Base-by-base conservation (phyloP, 2,113 vertebrate species). In the Daboia siamensis region DNA sequence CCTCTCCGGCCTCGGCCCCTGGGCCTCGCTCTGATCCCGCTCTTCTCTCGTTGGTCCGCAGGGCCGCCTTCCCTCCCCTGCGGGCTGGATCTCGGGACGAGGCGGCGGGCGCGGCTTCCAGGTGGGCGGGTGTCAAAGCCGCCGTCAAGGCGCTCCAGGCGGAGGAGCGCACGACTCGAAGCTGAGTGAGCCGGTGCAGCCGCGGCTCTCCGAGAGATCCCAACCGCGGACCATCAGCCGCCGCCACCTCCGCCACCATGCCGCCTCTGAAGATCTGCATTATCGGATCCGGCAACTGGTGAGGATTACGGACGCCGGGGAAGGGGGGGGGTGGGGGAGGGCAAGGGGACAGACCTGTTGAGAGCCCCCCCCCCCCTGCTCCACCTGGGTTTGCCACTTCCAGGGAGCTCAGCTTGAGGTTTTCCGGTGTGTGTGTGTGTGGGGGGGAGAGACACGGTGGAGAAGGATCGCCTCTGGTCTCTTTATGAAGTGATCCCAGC, bases 201-300 rank as follows among this genome's bases (percentile, higher is more conserved):
- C 10, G 69, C n/a, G 29, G 5, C 15, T n/a, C 13, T 74, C 48
- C 5, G 39, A 9, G 57, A 51, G 48, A 12, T 9, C 17, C 48
- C 52, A 46, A n/a, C 15, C 24, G 5, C 55, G 1, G 54, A 54
- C 13, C 85, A 84, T 17, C 69, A 12, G 87, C 61, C 93, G 51
- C 86, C 46, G 24, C 39, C 21, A 52, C 46, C 84, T 2, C 24
- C 51, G 15, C 12, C 86, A 96, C 46, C n/a, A 97, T 97, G 97
- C 93, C 96, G 3, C 89, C 91, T 5, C 86, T 95, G 90, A 98
- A 97, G 94, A 97, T 98, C 74, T 98, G 97, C 97, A 98, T 98
- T 97, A 94, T 98, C n/a, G 98, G 98, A 93, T 98, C 98, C 20
- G 98, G 98, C 88, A 98, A 98, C 96, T 98, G 98, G 98, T 98